Evolutionary conservation across 2,113 vertebrate genomes (phyloP), one percentile per base, ranked within the genome.

Genomic region (Syrrhaptes paradoxus): DNA sequence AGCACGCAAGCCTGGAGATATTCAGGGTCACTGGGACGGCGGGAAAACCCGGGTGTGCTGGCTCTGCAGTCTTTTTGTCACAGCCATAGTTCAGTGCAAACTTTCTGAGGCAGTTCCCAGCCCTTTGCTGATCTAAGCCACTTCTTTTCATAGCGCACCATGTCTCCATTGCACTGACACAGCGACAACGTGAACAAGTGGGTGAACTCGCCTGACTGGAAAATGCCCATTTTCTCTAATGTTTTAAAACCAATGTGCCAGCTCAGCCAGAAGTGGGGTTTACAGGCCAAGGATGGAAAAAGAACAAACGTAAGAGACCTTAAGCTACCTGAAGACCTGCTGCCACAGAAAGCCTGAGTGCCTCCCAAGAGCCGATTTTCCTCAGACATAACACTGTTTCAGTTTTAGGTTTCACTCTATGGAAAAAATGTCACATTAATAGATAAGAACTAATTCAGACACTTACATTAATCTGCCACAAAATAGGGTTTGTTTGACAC

Each of bases 131-230:
- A 55, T 22, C 29, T 17, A 29, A 68, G 34, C 3, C 16, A 25
- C 9, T 59, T 22, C 16, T 38, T 78, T 67, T 32, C 34, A 6
- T 19, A 32, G 5, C 3, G 3, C 5, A 59, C 6, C 4, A 0
- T 21, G 15, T 38, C 25, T 52, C 72, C 36, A 21, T 13, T 68
- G 13, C 18, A 58, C 21, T 38, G 26, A 41, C 34, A 66, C 4
- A n/a, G 20, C 0, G 2, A 12, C 8, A 17, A 22, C 1, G 7
- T 41, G 55, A 80, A 80, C 3, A 10, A 17, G 10, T 10, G 11
- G 15, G 5, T 11, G 34, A 89, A 76, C 6, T 16, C 10, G 10
- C 5, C 9, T 11, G 7, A 13, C 31, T 20, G 17, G 51, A 68
- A 72, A 88, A 43, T 0, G 2, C 3, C 8, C 1, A 10, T 43